A percentile compares a stretch with the other conserved stretches of the same genome.
Evolutionary conservation across 1,140 invertebrate genomes (phyloP).

Genomic region (Drosophila ogumai): DNA sequence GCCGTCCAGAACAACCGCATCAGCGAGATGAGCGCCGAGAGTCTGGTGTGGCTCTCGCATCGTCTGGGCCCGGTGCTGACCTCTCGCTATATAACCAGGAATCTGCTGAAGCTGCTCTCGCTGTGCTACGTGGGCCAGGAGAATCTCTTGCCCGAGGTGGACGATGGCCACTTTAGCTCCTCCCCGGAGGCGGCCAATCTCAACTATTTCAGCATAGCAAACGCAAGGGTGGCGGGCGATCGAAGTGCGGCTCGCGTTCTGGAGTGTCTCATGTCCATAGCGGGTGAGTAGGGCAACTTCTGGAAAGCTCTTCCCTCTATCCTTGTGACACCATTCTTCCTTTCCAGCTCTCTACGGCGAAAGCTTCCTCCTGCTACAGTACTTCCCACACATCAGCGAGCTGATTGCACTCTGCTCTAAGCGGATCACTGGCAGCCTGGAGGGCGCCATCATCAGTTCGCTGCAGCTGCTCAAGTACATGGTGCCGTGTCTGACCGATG

Average conservation of each 20-base stretch:
- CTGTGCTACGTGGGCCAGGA: slow-evolving; percentile 96
- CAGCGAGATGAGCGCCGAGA: slow-evolving; percentile 95
- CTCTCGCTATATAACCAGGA: slow-evolving; percentile 94
- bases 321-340: background rate
- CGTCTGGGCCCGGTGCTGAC: slow-evolving; percentile 97
- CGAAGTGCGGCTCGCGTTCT: slow-evolving; percentile 92
- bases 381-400: slow-evolving; percentile 96
- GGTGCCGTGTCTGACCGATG: slow-evolving; percentile 93
- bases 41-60: slow-evolving; percentile 96
- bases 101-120: slow-evolving; percentile 96
- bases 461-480: slow-evolving; percentile 92
- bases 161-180: slow-evolving; percentile 42
- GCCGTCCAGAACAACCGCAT: slow-evolving; percentile 87
- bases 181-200: slow-evolving; percentile 81
- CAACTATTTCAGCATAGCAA: slow-evolving; percentile 87
- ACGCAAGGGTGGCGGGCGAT: slow-evolving; percentile 91
- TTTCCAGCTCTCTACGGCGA: slow-evolving; percentile 64
- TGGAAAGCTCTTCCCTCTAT: background rate
- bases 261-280: slow-evolving; percentile 94
- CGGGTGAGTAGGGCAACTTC: slow-evolving; percentile 61
- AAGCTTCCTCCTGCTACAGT: slow-evolving; percentile 95
- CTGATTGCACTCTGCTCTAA: slow-evolving; percentile 90
- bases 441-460: slow-evolving; percentile 95
- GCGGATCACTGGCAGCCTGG: slow-evolving; percentile 92
- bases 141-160: slow-evolving; percentile 87